Evolutionary conservation across 2,113 vertebrate species (phyloP).

Genomic region (Okapia johnstoni): DNA sequence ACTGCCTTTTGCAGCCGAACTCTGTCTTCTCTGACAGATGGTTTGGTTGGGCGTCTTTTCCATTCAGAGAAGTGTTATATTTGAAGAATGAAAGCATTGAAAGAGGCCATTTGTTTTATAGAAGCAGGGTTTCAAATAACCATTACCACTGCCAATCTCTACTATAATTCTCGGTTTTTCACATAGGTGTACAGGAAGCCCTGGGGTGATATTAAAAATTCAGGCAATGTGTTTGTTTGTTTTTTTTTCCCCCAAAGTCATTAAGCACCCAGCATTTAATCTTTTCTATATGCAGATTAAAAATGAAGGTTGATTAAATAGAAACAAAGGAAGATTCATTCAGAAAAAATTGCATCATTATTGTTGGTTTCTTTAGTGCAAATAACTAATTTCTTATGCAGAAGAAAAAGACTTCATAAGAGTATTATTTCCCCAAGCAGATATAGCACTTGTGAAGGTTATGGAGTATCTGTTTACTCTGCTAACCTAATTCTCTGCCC

Average conservation of each 20-base stretch:
- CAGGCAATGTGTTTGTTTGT: conserved; percentile 45
- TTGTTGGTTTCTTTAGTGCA: conserved; percentile 15
- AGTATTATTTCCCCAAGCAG: neutral
- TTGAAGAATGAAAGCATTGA: conserved; percentile 51
- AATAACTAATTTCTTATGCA: conserved; percentile 32
- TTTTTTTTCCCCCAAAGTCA: conserved; percentile 42
- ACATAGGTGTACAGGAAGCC: conserved; percentile 41
- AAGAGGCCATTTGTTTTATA: conserved; percentile 49
- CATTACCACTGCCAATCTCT: conserved; percentile 40
- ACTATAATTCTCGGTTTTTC: conserved; percentile 37
- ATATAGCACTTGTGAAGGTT: neutral
- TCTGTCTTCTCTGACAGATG: conserved; percentile 53
- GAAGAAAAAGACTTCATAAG: neutral
- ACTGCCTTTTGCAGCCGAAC: conserved; percentile 43
- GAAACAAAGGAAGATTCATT: conserved; percentile 70
- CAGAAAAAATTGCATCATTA: neutral
- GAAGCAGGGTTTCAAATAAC: conserved; percentile 54
- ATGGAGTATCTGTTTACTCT: neutral
- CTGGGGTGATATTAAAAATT: conserved; percentile 45
- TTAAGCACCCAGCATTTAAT: conserved; percentile 73
- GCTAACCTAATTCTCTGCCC: neutral
- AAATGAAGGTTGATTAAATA: conserved; percentile 76
- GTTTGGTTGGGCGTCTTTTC: conserved; percentile 5
- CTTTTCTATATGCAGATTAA: conserved; percentile 77
- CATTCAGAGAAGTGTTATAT: neutral